Evolutionary conservation across 2,113 vertebrate genomes (phyloP), one percentile per base, ranked within the genome.

Genomic region (Pollimyrus isidori): DNA sequence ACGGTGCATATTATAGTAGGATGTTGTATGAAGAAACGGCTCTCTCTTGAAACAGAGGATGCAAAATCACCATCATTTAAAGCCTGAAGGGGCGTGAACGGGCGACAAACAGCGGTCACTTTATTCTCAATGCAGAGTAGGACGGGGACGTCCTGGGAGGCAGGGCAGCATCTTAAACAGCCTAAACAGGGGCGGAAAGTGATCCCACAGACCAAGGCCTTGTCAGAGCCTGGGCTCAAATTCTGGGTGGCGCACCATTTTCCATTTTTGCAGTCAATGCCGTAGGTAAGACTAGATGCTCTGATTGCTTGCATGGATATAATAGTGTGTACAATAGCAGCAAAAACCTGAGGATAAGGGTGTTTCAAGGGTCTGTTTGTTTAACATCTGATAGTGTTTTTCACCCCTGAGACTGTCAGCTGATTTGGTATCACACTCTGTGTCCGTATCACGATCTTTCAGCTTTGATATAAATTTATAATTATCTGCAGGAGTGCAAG

Each of bases 161-260:
- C 62, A 50, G 65, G 3, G 58, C 30, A 73, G 62, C 58, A 88
- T 88, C 19, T 88, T 49, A 88, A 88, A 11, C 46, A 88, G 87
- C 35, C 87, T 42, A 17, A 48, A 48, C 62, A 21, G 65, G 62
- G 62, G 87, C 30, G 26, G 35, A 88, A 88, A 26, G 42, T 17
- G 46, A 88, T 73, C 42, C 42, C 82, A 84, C 82, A 84, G 82
- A 84, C 82, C 39, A 48, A 46, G 45, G 39, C 82, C 45, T 84
- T 84, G 82, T 84, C 82, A 84, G 82, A n/a, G 82, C 45, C 82
- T 13, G 21, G 21, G 82, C 82, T 84, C 39, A 84, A 45, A 48
- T 84, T 84, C 82, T 46, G 42, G 39, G 82, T 84, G 82, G 2
- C 21, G 9, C 82, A 48, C 23, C 4, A n/a, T 84, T 48, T 84